A percentile compares a stretch with the other conserved stretches of the same genome.
Conservation (phyloP, 35 echinoderm and acorn worm species). For the Diadema setosum region DNA sequence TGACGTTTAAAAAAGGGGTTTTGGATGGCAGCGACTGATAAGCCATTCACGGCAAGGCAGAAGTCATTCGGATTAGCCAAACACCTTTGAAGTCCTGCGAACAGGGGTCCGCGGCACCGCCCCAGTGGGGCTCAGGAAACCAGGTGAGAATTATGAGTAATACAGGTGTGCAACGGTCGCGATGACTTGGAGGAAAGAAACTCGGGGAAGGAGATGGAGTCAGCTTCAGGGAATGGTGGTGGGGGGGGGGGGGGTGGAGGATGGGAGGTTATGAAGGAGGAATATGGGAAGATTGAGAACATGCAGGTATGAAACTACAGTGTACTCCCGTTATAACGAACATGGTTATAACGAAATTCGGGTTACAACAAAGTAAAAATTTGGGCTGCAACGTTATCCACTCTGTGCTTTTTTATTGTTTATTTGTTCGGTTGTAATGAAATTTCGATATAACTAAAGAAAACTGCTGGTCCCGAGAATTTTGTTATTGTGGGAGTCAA, state of each 20-base stretch:
- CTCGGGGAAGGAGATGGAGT: not conserved
- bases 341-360: too few relatives aligned
- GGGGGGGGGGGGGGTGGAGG: not conserved
- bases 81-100: not conserved
- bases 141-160: conserved; percentile 14
- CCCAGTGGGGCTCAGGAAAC: not conserved
- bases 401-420: too few relatives aligned
- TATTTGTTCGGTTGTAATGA: too few relatives aligned
- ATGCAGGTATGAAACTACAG: too few relatives aligned
- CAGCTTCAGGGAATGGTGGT: not conserved
- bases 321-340: too few relatives aligned
- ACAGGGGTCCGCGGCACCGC: not conserved
- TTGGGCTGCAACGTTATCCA: too few relatives aligned
- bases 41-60: not conserved
- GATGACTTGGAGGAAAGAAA: not conserved
- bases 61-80: conserved; percentile 3
- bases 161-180: not conserved
- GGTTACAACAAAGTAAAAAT: too few relatives aligned
- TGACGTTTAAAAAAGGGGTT: not conserved
- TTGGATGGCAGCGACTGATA: not conserved
- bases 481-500: too few relatives aligned
- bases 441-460: too few relatives aligned
- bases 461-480: too few relatives aligned
- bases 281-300: too few relatives aligned
- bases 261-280: not conserved